Conservation (phyloP, 2,888 invertebrate genomes). For the Temnothorax unifasciatus region DNA sequence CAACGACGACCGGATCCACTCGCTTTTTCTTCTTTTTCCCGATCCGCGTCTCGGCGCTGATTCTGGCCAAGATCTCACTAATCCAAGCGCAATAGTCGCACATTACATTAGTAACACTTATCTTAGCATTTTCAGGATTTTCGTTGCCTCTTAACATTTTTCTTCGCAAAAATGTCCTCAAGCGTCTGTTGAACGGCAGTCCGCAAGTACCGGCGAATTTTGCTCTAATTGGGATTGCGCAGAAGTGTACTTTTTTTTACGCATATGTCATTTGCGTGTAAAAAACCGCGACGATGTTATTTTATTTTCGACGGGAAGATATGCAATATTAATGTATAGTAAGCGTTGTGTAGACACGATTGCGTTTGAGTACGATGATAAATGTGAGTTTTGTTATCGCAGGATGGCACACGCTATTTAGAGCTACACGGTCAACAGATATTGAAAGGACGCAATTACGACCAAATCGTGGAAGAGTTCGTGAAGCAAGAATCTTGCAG, state of each 20-base stretch:
- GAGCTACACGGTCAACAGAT: conserved; percentile 68
- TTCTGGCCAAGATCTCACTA: conserved; percentile 63
- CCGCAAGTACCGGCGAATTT: conserved; percentile 2
- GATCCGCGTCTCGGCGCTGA: conserved; percentile 40
- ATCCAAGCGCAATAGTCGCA: conserved; percentile 81
- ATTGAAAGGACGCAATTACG: conserved; percentile 65
- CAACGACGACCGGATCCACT: conserved; percentile 74
- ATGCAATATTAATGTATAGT: background rate
- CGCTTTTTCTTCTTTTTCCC: conserved; percentile 41
- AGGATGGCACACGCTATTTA: conserved; percentile 76
- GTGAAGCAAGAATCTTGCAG: conserved; percentile 56
- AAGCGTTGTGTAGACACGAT: background rate
- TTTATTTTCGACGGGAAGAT: conserved; percentile 13
- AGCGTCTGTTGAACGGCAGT: background rate
- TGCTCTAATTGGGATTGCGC: background rate
- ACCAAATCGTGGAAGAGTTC: conserved; percentile 70
- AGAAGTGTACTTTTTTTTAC: background rate
- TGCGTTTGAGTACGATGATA: conserved; percentile 45
- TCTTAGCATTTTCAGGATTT: background rate
- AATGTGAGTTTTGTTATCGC: conserved; percentile 50
- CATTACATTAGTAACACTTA: conserved; percentile 56
- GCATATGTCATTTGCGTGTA: background rate
- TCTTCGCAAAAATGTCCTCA: background rate
- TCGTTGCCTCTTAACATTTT: background rate
- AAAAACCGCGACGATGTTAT: conserved; percentile 18